Base-by-base conservation (phyloP, 2,797 vertebrate species). In the Darevskia mixta region DNA sequence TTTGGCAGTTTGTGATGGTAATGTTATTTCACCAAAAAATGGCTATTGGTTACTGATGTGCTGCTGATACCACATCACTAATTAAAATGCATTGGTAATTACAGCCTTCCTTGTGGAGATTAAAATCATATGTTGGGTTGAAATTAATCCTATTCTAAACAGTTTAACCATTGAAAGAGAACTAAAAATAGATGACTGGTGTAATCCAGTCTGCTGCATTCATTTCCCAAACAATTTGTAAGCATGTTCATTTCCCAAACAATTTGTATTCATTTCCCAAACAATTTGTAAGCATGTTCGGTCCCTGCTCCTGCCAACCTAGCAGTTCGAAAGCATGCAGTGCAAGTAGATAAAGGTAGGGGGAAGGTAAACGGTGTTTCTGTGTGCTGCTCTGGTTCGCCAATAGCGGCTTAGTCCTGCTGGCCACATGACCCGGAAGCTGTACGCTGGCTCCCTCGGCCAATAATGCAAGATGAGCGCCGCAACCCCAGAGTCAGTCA, bases 41-140 rank as follows among this genome's bases (percentile, higher is more conserved):
- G 2, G 3, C 8, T 11, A 69, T 82, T 32, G 67, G 9, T 72
- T 27, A 4, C 17, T 72, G 66, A 71, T 55, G 11, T 80, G 35
- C 67, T 13, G 41, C 23, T 79, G 25, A 69, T 15, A 61, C 5
- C 18, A 67, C 11, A 61, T 64, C 20, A 73, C 27, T 64, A 81
- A 81, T 81, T 73, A n/a, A 61, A 81, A 87, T 64, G 69, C 55
- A 32, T 10, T 29, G n/a, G 17, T 82, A 71, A 71, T 86, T 58
- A 35, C 9, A 72, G 1, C 41, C 67, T 18, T n/a, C 0, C 10
- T 87, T 81, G 4, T 73, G 6, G 73, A 81, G 27, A 32, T 41
- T 41, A 72, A 20, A 29, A 83, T 5, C 18, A 2, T 29, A 38
- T 27, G 4, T 49, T 81, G 49, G 27, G n/a, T 81, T 55, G 27